Base-by-base conservation (phyloP, 1,140 invertebrate genomes). In the Phocides pigmalion region DNA sequence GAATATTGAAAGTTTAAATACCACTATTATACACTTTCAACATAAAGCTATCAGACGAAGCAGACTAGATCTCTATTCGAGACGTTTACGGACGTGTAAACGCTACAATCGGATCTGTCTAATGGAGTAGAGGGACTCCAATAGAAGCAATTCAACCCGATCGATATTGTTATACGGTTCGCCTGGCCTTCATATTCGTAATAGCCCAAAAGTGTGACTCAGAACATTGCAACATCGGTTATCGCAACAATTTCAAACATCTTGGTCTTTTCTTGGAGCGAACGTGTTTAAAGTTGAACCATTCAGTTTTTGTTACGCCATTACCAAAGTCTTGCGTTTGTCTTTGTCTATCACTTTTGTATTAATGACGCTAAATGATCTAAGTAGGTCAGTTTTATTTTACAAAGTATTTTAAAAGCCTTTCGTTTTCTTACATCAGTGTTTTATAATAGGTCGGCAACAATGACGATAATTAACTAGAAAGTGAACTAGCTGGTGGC, bases 401-500 rank as follows among this genome's bases (percentile, higher is more conserved):
- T 28, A 58, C 54, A 46, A 58, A 32, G 25, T 58, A 14, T 46
- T 32, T 35, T 56, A 41, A 56, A 44, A 44, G 54, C 22, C 54
- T 58, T 32, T 25, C 41, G 41, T 46, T 35, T 58, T 25, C 16
- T 61, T 44, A 20, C 47, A 50, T 67, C 47, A 62, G 47, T 69
- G 65, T 59, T 67, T 64, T 68, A 74, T 67, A 72, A 82, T 70
- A 74, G 62, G 68, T 68, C 54, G 54, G 70, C 73, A 83, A 87
- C 82, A 87, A 85, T 82, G 70, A 79, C 58, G 68, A 53, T 53
- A 72, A 70, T 70, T 76, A 76, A 82, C 73, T 84, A 83, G 84
- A 85, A 87, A 86, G 80, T 87, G 72, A 84, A 76, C 72, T 78
- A 62, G 65, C 72, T 74, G 69, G 68, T 74, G 76, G 68, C 73